Conservation (phyloP, 2,888 invertebrate species). For the Lucinisca nassula region DNA sequence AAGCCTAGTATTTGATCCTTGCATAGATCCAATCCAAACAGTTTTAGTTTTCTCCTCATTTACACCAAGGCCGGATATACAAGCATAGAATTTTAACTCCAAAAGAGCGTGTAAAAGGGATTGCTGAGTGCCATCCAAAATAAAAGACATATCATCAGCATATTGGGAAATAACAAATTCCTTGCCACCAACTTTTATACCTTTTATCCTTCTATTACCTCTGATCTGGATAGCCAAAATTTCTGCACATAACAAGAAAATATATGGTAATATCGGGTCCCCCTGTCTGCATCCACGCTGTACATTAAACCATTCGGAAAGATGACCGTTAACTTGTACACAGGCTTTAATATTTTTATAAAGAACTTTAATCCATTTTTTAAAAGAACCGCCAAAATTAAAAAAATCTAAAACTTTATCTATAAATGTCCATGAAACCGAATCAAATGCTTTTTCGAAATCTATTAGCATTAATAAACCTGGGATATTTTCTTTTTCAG, state of each 20-base stretch:
- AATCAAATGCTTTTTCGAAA: not conserved
- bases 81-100: not conserved
- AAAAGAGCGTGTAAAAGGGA: not conserved
- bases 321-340: too few species aligned
- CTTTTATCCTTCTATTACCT: not conserved
- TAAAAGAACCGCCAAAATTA: not conserved
- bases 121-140: not conserved
- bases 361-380: not conserved
- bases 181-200: not conserved
- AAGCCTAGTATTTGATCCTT: not conserved
- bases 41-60: not conserved
- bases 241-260: not conserved
- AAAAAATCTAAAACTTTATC: constrained; percentile 1
- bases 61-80: not conserved
- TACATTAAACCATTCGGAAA: too few species aligned
- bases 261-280: too few species aligned
- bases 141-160: too few species aligned
- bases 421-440: not conserved
- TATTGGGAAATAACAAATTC: not conserved
- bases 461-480: too few species aligned
- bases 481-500: not conserved
- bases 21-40: not conserved
- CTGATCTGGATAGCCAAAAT: not conserved
- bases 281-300: too few species aligned
- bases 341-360: too few species aligned